Evolutionary conservation across 2,113 vertebrate genomes (phyloP), one percentile per base, ranked within the genome.

Genomic region (Nymphicus hollandicus): DNA sequence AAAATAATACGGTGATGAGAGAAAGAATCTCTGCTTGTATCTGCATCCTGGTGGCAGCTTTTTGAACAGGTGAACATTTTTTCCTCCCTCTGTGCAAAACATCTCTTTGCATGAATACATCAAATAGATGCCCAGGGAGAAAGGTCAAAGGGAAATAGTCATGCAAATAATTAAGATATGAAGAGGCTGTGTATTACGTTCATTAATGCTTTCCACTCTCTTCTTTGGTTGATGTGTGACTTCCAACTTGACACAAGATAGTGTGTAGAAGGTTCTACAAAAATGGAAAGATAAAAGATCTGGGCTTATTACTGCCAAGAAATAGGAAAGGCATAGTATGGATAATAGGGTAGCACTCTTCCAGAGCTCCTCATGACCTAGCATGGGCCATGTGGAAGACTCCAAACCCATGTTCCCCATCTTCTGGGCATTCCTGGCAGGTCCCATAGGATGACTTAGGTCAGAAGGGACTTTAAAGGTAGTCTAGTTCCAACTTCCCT

Each of bases 51-150:
- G 97, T 98, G 97, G 98, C 97, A 97, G 97, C 97, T 98, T 96
- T 98, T 92, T 80, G 92, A 98, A 98, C 98, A 98, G 98, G 98
- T 99, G 98, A 98, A 98, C 96, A 89, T 96, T 97, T 97, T 97
- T 97, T 96, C 65, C 73, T 92, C 73, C 80, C 77, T 91, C 95
- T 88, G 81, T 96, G 95, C 95, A 94, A 97, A 97, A 94, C 95
- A 97, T 96, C 97, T 95, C 73, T 88, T 91, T 79, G 80, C 96
- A 89, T 96, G 91, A 97, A 98, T 92, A 95, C 94, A 96, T 92
- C 97, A 96, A 97, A 94, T 81, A 82, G 96, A 97, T 93, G 96
- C 97, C 97, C 92, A 97, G 92, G 94, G 97, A 95, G 95, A 97
- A 95, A 96, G 90, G 96, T 97, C 97, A 98, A 98, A 97, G 96